phyloP scores from a whole-genome alignment of 2,113 vertebrate species.

The Patagioenas fasciata region DNA sequence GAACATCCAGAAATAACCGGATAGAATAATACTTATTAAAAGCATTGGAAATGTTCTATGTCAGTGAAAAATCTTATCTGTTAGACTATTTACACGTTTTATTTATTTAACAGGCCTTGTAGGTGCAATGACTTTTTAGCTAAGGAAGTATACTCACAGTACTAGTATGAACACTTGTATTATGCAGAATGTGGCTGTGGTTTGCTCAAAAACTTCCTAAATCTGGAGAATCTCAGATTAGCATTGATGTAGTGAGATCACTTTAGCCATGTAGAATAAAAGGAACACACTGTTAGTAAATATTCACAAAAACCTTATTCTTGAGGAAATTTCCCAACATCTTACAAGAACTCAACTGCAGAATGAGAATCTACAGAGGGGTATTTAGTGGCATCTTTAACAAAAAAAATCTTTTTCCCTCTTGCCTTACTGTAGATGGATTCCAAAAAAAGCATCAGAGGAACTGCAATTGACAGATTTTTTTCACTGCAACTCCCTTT shows the following conservation, averaged over 20 bases:
- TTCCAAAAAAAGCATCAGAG: neutral
- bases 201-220: neutral
- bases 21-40: neutral
- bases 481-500: neutral
- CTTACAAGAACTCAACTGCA: neutral
- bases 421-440: neutral
- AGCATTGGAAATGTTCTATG: neutral
- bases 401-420: neutral
- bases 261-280: neutral
- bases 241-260: neutral
- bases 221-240: neutral
- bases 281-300: neutral
- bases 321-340: neutral
- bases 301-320: neutral
- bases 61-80: neutral
- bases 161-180: neutral
- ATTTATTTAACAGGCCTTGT: neutral
- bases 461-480: neutral
- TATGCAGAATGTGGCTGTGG: neutral
- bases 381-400: neutral
- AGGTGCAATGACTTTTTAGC: neutral
- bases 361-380: neutral
- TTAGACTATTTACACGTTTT: neutral
- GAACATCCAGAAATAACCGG: neutral
- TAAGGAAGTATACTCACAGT: neutral